Evolutionary conservation across 1,140 invertebrate genomes (phyloP), one percentile per base, ranked within the genome.

Genomic region (Trachymyrmex cornetzi): DNA sequence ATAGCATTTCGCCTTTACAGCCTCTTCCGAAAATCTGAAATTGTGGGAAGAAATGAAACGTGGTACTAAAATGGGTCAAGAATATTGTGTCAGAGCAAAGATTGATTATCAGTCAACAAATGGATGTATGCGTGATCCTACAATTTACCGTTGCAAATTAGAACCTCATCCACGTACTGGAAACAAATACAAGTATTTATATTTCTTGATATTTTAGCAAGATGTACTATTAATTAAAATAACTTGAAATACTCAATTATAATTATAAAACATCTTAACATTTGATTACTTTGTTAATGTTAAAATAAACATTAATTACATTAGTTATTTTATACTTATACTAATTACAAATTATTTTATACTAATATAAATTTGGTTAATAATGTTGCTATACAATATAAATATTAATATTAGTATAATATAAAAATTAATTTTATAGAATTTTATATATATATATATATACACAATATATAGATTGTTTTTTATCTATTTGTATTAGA

Each of bases 111-210:
- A 97, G 87, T 99, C 99, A 0, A 95, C 97, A 30, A 99, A 99
- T 95, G 99, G 99, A 0, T 99, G 99, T 93, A 96, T 99, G 96
- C 96, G 99, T 61, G 99, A 99, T 96, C 99, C 99, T n/a, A 99
- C 99, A 9, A 99, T 99, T 90, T 99, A 99, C 94, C 96, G 99
- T n/a, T 99, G 99, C 95, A 99, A 99, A 95, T 97, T 97, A 86
- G 99, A 99, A 94, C 95, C 96, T 12, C 99, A 99, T 96, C 98
- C 99, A 2, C 96, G 98, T 50, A 99, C 99, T 63, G 99, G 98
- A 77, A 97, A 96, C 34, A 99, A 99, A 96, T 99, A 99, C 95
- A 99, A 99, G 98, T 99, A 96, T 94, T 74, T 63, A 59, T 27
- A 72, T 74, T 57, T 86, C 50, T 55, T 4, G 27, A 38, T 77